Base-by-base conservation (phyloP, 2,888 invertebrate genomes). In the Empis stercorea region DNA sequence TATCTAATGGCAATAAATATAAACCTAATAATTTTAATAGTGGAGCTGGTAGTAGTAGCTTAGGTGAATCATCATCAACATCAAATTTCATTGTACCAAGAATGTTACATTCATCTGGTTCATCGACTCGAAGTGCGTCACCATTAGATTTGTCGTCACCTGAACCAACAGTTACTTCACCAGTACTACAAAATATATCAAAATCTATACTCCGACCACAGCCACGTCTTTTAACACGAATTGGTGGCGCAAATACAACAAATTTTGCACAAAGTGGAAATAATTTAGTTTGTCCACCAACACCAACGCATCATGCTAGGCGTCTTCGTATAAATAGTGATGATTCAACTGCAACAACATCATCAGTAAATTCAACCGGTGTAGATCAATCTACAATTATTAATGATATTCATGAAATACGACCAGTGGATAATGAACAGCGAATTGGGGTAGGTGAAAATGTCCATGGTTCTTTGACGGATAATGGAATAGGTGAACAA, bases 291-390 rank as follows among this genome's bases (percentile, higher is more conserved):
- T 88, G 88, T 60, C 88, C 88, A 4, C 89, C 89, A 1, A 89
- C 89, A 0, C 89, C 89, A 0, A 89, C 88, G 0, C 89, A 89
- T 65, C 87, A 87, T 60, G 84, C 87, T 1, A 73, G 84, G 38
- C 76, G 81, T 42, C 74, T 79, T 9, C 73, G 80, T 51, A 78
- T 76, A 1, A 73, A 72, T 1, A 57, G 61, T 40, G 60, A 57
- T 23, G 51, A 54, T 13, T 30, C 45, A 4, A 49, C 50, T 23
- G 45, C 43, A 17, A 50, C 50, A 23, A 7, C 5, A 23, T 5
- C 23, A 17, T 17, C 14, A 15, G 16, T 14, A 39, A 17, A 5
- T 9, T 5, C 38, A 38, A 39, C 23, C 23, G 23, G 23, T 27
- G 36, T 9, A 10, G 36, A n/a, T 14, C 36, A 13, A 41, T 46